Conservation (phyloP, 2,797 vertebrate genomes). For the Buphagus erythrorhynchus region DNA sequence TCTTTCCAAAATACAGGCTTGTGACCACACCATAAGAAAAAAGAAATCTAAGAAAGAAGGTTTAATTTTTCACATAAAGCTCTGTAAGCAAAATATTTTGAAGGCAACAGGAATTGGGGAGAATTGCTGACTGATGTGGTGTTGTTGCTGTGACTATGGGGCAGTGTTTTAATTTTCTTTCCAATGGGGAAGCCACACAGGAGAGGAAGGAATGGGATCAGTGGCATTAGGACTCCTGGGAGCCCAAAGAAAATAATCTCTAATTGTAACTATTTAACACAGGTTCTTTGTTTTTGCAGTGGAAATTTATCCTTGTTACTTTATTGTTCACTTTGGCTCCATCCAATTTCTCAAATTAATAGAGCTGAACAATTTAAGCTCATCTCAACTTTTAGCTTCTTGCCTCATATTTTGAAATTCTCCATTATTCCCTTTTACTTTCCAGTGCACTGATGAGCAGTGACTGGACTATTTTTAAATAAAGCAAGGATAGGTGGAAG, state of each 20-base stretch:
- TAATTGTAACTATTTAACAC: neutral
- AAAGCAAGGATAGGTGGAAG: constrained; percentile 12
- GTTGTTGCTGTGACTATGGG: neutral
- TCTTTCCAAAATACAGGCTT: neutral
- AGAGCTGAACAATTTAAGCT: constrained; percentile 38
- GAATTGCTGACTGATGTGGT: constrained; percentile 2
- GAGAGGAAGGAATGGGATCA: constrained; percentile 49
- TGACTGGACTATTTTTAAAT: constrained; percentile 48
- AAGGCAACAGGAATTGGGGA: constrained; percentile 7
- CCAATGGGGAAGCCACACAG: constrained; percentile 32
- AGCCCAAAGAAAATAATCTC: neutral
- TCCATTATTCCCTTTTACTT: constrained; percentile 22
- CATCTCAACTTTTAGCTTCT: constrained; percentile 15
- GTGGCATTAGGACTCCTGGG: neutral
- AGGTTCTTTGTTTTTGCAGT: constrained; percentile 30
- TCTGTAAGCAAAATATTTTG: neutral
- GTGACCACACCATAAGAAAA: neutral
- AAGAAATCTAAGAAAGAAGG: neutral
- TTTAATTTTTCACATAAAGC: neutral
- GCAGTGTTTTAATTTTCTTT: constrained; percentile 41
- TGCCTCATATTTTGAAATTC: neutral
- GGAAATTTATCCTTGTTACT: constrained; percentile 18
- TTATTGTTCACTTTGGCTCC: constrained; percentile 6
- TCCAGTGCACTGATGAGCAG: constrained; percentile 24
- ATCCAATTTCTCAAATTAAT: constrained; percentile 48